phyloP scores from a whole-genome alignment of 2,113 vertebrate genomes.

The Lichenostomus cassidix region DNA sequence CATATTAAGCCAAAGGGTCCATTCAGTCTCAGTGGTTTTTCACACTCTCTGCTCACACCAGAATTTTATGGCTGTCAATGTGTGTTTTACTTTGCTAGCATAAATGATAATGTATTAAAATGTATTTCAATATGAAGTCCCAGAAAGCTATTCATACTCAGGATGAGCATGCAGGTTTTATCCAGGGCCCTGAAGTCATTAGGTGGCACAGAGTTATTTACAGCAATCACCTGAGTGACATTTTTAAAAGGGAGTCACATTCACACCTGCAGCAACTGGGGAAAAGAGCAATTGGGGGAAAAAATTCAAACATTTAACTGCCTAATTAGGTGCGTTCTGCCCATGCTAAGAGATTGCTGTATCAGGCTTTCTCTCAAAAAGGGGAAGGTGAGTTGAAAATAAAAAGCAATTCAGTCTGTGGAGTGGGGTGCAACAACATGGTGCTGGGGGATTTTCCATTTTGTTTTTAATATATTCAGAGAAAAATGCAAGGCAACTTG shows the following conservation, averaged over 20 bases:
- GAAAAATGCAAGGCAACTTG: background rate
- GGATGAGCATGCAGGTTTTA: background rate
- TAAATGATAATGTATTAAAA: background rate
- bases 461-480: background rate
- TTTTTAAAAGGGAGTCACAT: background rate
- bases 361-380: background rate
- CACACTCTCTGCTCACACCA: background rate
- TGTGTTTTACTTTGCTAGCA: background rate
- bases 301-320: background rate
- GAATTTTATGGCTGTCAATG: background rate
- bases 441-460: rapidly evolving
- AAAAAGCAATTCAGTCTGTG: background rate
- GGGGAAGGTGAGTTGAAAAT: background rate
- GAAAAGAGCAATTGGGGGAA: background rate
- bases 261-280: background rate
- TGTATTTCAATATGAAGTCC: background rate
- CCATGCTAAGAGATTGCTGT: background rate
- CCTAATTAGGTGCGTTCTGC: background rate
- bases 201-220: background rate
- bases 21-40: background rate
- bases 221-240: background rate
- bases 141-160: background rate
- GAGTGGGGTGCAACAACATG: background rate
- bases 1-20: background rate
- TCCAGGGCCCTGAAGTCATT: background rate